Conservation (phyloP, 2,113 vertebrate species). For the Alosa alosa region DNA sequence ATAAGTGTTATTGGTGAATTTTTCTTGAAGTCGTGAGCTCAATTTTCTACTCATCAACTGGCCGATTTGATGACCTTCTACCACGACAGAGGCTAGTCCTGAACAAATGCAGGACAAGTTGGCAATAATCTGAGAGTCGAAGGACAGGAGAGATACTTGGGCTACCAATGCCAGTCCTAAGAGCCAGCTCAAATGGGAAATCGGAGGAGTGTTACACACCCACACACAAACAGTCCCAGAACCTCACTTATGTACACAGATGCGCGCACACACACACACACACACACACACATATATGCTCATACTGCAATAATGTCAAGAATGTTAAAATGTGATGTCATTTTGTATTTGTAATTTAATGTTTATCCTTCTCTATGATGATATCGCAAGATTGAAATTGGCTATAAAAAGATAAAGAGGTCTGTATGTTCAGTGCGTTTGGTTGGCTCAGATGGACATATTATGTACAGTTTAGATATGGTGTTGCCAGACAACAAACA, state of each 20-base stretch:
- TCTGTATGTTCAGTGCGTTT: background rate
- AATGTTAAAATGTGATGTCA: background rate
- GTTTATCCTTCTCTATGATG: background rate
- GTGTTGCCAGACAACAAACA: background rate
- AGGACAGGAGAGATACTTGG: background rate
- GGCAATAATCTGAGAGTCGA: background rate
- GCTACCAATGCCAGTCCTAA: background rate
- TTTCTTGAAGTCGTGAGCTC: too few species aligned
- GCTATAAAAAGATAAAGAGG: background rate
- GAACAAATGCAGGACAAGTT: background rate
- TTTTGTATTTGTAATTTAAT: background rate
- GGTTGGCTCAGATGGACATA: background rate
- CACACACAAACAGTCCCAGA: background rate
- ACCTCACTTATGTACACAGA: background rate
- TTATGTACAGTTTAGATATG: background rate
- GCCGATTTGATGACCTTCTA: too few species aligned
- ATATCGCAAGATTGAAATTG: background rate
- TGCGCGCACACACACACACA: constrained; percentile 18
- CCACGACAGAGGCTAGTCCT: background rate
- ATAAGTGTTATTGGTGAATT: too few species aligned
- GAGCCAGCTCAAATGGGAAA: background rate
- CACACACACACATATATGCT: background rate
- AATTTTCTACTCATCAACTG: too few species aligned
- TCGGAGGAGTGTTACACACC: background rate
- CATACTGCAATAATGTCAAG: background rate